These are phyloP conservation scores for Raja brachyura DNA, from an alignment of 2,113 vertebrate species.

Conservation along the genomic window DNA sequence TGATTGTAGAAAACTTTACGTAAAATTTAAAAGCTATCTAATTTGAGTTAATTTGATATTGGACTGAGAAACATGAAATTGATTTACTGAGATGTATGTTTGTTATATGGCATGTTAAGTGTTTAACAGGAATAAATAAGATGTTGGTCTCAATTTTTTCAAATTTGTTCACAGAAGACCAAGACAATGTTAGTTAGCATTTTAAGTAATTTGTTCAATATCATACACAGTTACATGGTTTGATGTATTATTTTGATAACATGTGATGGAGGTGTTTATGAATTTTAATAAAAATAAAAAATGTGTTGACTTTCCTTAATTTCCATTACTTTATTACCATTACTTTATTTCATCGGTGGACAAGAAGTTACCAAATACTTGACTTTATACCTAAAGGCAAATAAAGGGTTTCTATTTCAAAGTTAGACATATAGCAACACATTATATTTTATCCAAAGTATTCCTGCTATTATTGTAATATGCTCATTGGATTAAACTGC, in stretches of 20 bases:
- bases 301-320: not conserved
- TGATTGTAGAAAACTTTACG: no score
- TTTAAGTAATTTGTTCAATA: not conserved
- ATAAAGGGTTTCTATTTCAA: not conserved
- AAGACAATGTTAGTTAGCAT: not conserved
- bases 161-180: slow-evolving; percentile 20
- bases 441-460: not conserved
- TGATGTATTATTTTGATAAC: slow-evolving; percentile 2
- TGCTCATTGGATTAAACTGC: not conserved
- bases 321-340: not conserved
- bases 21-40: not conserved
- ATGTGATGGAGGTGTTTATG: slow-evolving; percentile 26
- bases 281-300: slow-evolving; percentile 32
- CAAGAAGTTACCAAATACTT: not conserved
- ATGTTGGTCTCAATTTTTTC: not conserved
- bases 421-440: no score
- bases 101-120: slow-evolving; percentile 7
- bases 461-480: not conserved
- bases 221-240: slow-evolving; percentile 7
- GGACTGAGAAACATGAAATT: slow-evolving; percentile 26
- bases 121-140: slow-evolving; percentile 24
- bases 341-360: not conserved
- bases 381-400: not conserved
- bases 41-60: not conserved
- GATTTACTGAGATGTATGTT: not conserved